Conservation (phyloP, 1,140 invertebrate species). For the Hetaerina americana region DNA sequence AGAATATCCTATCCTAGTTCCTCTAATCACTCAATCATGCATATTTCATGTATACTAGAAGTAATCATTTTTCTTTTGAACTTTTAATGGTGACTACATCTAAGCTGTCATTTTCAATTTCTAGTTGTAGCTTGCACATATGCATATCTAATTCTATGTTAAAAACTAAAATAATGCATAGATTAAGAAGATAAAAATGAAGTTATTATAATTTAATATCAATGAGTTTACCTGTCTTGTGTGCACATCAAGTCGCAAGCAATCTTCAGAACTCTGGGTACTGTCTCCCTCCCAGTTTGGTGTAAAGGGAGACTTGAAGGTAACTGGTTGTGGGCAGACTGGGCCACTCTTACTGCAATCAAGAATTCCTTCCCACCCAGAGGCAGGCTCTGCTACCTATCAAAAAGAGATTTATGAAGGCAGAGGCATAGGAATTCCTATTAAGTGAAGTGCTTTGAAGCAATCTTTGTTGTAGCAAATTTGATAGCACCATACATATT, state of each 20-base stretch:
- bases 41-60: not conserved
- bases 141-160: too few species aligned
- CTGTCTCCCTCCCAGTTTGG: not conserved
- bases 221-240: not conserved
- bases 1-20: too few species aligned
- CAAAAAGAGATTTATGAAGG: too few species aligned
- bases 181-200: not conserved
- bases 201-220: not conserved
- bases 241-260: not conserved
- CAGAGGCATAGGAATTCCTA: too few species aligned
- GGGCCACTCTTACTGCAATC: not conserved
- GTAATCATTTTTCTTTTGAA: not conserved
- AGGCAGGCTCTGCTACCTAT: too few species aligned
- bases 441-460: too few species aligned
- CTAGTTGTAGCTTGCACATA: not conserved
- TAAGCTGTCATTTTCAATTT: not conserved
- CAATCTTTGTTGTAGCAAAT: too few species aligned
- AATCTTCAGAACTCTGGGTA: not conserved
- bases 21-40: too few species aligned
- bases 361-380: not conserved
- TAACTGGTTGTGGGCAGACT: not conserved
- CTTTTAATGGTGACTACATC: not conserved
- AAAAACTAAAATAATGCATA: too few species aligned
- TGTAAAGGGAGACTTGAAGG: not conserved
- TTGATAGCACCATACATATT: too few species aligned